Evolutionary conservation across 2,888 invertebrate genomes (phyloP), one percentile per base, ranked within the genome.

Genomic region (Entomobrya multifasciata): DNA sequence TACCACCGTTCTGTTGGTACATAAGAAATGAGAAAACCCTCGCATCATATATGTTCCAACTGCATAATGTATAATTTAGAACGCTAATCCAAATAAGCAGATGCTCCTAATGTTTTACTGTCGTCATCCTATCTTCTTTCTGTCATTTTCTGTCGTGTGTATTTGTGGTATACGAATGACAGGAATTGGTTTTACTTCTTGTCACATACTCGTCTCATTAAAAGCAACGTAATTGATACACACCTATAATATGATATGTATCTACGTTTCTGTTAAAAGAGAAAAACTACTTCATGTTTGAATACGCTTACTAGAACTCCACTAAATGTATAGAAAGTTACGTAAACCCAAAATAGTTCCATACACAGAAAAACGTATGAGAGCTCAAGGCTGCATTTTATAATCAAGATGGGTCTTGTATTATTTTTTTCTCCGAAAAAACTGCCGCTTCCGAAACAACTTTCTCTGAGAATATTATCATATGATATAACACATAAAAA

Each of bases 221-320:
- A 88, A 83, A 88, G 72, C 86, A 88, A 88, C 79, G 86, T 86
- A 86, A 76, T 55, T 55, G 74, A 27, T 36, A n/a, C n/a, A n/a
- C n/a, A n/a, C n/a, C n/a, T n/a, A n/a, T n/a, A n/a, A n/a, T n/a
- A n/a, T n/a, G n/a, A n/a, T n/a, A n/a, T n/a, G n/a, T n/a, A n/a
- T n/a, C n/a, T n/a, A n/a, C n/a, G n/a, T n/a, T n/a, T n/a, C n/a
- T n/a, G n/a, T n/a, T n/a, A n/a, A n/a, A n/a, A n/a, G n/a, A n/a
- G n/a, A n/a, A n/a, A n/a, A n/a, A n/a, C n/a, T n/a, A n/a, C n/a
- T n/a, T n/a, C n/a, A n/a, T n/a, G n/a, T n/a, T n/a, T n/a, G n/a
- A n/a, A n/a, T n/a, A n/a, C n/a, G n/a, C n/a, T n/a, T n/a, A n/a
- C n/a, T n/a, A n/a, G n/a, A n/a, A n/a, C n/a, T n/a, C n/a, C n/a